Percentiles rank a stretch among this genome's conserved stretches.
Conservation (phyloP, 1,140 invertebrate genomes). For the Cydia pomonella region DNA sequence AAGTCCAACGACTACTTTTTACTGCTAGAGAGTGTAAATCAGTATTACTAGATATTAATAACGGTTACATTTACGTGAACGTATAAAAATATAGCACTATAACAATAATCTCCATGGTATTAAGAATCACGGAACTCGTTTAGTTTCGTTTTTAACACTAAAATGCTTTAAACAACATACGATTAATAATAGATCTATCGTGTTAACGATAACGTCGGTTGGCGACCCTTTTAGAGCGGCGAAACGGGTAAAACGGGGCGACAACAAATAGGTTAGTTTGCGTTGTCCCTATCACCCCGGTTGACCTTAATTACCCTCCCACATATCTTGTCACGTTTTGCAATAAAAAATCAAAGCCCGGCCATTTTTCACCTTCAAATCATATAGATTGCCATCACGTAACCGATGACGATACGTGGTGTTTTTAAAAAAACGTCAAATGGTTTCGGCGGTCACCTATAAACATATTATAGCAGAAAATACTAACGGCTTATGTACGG, state of each 20-base stretch:
- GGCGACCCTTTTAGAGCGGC: neutral
- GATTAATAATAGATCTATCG: neutral
- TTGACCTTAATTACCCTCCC: slow-evolving; percentile 2
- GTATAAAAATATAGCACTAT: too few species aligned
- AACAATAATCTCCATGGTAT: too few species aligned
- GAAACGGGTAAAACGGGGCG: neutral
- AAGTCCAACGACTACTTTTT: too few species aligned
- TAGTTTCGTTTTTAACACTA: too few species aligned
- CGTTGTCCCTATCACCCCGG: neutral
- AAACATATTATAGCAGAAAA: neutral
- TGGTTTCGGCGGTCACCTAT: neutral
- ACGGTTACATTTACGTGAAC: too few species aligned
- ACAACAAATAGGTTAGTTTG: neutral
- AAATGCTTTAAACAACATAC: too few species aligned
- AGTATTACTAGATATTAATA: too few species aligned
- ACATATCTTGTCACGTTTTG: slow-evolving; percentile 5
- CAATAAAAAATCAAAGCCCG: slow-evolving; percentile 2
- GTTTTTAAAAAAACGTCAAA: neutral
- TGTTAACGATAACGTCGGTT: too few species aligned
- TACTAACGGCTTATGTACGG: neutral
- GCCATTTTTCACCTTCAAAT: slow-evolving; percentile 20
- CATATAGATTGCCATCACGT: slow-evolving; percentile 21
- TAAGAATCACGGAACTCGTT: too few species aligned
- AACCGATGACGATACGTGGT: slow-evolving; percentile 6
- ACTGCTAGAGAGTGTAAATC: too few species aligned